Evolutionary conservation across 2,113 vertebrate genomes (phyloP).

Genomic region (Gymnogyps californianus): DNA sequence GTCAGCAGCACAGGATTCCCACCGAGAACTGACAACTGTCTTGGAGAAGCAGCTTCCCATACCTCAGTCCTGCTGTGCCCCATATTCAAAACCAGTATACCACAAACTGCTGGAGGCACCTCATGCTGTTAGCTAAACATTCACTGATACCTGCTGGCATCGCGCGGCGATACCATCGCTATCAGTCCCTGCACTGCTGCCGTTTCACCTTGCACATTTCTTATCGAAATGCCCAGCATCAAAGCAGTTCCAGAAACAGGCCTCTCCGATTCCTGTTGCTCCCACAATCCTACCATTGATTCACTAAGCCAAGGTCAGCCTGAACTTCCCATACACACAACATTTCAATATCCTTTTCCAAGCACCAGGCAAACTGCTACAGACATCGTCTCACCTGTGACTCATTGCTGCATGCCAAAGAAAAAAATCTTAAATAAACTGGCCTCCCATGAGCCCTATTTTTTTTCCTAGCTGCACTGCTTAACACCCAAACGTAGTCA

Average conservation of each 20-base stretch:
- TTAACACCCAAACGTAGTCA: background rate
- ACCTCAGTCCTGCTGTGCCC: background rate
- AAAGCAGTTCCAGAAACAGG: background rate
- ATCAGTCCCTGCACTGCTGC: background rate
- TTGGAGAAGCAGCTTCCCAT: background rate
- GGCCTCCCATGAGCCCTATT: rapidly evolving
- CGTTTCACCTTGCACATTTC: background rate
- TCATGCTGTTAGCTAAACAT: background rate
- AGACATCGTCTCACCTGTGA: background rate
- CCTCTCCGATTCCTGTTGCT: rapidly evolving
- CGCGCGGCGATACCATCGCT: rapidly evolving
- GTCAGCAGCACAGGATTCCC: background rate
- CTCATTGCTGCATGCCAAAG: background rate
- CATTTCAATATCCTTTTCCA: rapidly evolving
- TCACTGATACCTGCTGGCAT: background rate
- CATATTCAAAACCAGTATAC: background rate
- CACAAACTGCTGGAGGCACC: background rate
- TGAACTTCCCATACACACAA: rapidly evolving
- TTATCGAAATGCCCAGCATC: background rate
- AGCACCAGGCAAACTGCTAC: background rate
- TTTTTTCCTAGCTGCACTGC: background rate
- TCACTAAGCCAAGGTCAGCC: background rate
- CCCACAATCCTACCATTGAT: background rate
- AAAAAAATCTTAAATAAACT: background rate
- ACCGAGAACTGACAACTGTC: rapidly evolving